Evolutionary conservation across 2,888 invertebrate species (phyloP), one percentile per base, ranked within the genome.

Genomic region (Conus canariensis): DNA sequence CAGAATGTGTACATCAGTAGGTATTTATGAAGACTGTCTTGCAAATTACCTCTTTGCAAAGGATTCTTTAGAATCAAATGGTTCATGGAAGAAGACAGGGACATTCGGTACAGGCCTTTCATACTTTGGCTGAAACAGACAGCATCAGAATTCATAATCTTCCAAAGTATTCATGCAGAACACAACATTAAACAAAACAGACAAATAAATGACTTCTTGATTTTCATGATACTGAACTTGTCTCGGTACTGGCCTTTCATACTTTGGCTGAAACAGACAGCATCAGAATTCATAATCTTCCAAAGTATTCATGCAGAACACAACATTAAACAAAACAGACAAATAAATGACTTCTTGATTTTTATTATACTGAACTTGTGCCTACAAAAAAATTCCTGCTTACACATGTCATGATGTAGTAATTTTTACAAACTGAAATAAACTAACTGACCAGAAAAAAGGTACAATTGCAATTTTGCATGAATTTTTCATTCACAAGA

Each of bases 1-100:
- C 45, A 45, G 45, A 45, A 45, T 45, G 70, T 70, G 70, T 70
- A 70, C 22, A 19, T 70, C 45, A 45, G 2, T 45, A 45, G 3
- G 4, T 45, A 45, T 45, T 45, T 45, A 45, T 45, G 45, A 45
- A 45, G 45, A 45, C 64, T 64, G 64, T 64, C 10, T 64, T 64
- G 64, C 64, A 4, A 14, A 16, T 16, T 92, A 96, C 95, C 93
- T 97, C 94, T 97, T 97, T 87, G 97, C 97, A 94, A 98, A 98
- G 25, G 97, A 97, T 16, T 97, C 97, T 77, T 97, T 96, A 58
- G 94, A 94, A 96, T 99, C 98, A 96, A 99, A 99, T 95, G 98
- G 97, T 94, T 99, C 99, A 0, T 98, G 97, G 91, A 99, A 97
- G 95, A 98, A 98, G 60, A 97, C 97, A 93, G 97, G 97, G 58